Evolutionary conservation across 2,797 vertebrate species (phyloP), one percentile per base, ranked within the genome.

Genomic region (Pangasius larnaudii): DNA sequence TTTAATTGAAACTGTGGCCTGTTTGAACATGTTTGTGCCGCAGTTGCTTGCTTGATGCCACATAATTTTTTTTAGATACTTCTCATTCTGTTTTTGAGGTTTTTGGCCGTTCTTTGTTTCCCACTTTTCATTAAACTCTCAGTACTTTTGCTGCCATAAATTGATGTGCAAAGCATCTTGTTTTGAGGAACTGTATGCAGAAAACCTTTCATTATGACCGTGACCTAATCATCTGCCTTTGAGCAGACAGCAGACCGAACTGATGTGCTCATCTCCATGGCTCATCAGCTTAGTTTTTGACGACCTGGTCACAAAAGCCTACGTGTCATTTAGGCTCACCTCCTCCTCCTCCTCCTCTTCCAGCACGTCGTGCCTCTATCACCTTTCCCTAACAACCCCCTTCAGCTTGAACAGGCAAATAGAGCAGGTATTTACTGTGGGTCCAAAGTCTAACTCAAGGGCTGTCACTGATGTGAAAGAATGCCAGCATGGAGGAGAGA

Each of bases 391-490:
- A 65, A 88, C 88, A 27, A 30, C 88, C 87, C 90, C 92, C 71
- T 81, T 86, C 81, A 61, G 82, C 85, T 85, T 59, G 49, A 85
- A 81, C 93, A 90, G 84, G 92, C 94, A 96, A 96, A 95, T 95
- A 96, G 94, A 94, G 94, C 92, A 92, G 92, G 91, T 96, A 95
- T 96, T 96, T 96, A 95, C 95, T 89, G 93, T 82, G 67, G 92
- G 95, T 95, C 93, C 95, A 95, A 96, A 96, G 96, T 94, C 92
- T 93, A 92, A 90, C 92, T 94, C 93, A 49, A 82, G 58, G 59
- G 88, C 89, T 86, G 84, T 91, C 90, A 94, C 92, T 53, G 69
- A 91, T 95, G 94, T 96, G 95, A 95, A 96, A 95, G 96, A 96
- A 96, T 96, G 95, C 94, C 89, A 87, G 89, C 89, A 85, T 67